phyloP scores from a whole-genome alignment of 2,888 invertebrate species.

The Sericinus montela region DNA sequence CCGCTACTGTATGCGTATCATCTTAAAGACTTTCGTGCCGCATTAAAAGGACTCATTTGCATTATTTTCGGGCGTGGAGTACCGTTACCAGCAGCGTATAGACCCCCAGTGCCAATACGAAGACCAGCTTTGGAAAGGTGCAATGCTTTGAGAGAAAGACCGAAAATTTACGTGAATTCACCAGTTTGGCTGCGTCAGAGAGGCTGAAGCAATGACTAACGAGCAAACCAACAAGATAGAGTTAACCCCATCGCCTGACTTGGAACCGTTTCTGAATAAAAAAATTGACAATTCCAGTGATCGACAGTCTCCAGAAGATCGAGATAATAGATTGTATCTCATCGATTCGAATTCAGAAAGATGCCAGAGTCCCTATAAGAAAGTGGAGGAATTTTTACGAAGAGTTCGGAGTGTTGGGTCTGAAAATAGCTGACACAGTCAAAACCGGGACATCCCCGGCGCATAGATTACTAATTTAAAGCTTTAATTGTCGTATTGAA shows the following conservation, averaged over 20 bases:
- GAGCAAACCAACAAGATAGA: slow-evolving; percentile 36
- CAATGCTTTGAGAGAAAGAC: slow-evolving; percentile 73
- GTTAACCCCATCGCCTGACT: slow-evolving; percentile 43
- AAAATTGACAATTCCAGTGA: slow-evolving; percentile 54
- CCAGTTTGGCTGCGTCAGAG: slow-evolving; percentile 81
- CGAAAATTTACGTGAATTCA: slow-evolving; percentile 79
- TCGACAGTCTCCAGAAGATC: slow-evolving; percentile 61
- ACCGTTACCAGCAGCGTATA: slow-evolving; percentile 69
- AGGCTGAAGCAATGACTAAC: slow-evolving; percentile 44
- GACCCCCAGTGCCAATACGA: slow-evolving; percentile 66
- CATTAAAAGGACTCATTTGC: slow-evolving; percentile 85
- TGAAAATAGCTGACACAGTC: slow-evolving; percentile 72
- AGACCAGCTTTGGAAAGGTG: slow-evolving; percentile 75
- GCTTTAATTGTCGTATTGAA: slow-evolving; percentile 37
- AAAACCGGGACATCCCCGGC: slow-evolving; percentile 62
- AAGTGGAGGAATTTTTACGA: slow-evolving; percentile 63
- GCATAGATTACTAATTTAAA: slow-evolving; percentile 45
- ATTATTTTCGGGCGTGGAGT: slow-evolving; percentile 75
- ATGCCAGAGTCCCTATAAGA: slow-evolving; percentile 66
- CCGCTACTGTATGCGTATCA: slow-evolving; percentile 96
- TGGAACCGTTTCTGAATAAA: slow-evolving; percentile 61
- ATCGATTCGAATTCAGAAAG: slow-evolving; percentile 53
- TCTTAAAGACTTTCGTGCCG: slow-evolving; percentile 90
- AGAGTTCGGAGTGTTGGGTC: slow-evolving; percentile 61
- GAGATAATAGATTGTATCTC: slow-evolving; percentile 61